Evolutionary conservation across 2,797 vertebrate species (phyloP).

Genomic region (Tympanoctomys barrerae): DNA sequence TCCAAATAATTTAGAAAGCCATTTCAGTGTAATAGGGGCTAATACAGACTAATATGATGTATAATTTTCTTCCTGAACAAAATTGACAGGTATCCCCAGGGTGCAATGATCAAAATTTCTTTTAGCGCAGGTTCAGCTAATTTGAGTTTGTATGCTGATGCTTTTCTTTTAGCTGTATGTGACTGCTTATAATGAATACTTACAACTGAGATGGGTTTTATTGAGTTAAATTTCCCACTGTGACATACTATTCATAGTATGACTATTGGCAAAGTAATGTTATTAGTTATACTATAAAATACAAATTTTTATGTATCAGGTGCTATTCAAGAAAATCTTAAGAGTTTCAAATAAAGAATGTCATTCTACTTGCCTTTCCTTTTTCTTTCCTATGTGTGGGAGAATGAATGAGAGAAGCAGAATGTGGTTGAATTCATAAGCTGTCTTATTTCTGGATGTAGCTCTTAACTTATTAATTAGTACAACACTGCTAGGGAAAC

Average conservation of each 20-base stretch:
- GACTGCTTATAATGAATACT: neutral
- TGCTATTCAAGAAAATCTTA: neutral
- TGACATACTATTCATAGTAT: neutral
- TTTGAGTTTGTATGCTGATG: neutral
- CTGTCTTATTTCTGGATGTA: neutral
- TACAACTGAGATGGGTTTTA: neutral
- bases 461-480: neutral
- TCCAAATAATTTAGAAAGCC: constrained; percentile 2
- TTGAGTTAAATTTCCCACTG: neutral
- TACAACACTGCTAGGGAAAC: neutral
- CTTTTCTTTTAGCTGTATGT: neutral
- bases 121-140: neutral
- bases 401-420: neutral
- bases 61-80: neutral
- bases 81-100: neutral
- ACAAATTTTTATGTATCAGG: neutral
- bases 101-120: neutral
- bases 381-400: neutral
- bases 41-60: neutral
- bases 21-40: neutral
- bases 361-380: neutral
- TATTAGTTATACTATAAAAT: neutral
- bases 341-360: neutral
- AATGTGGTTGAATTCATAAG: neutral
- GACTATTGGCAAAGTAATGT: neutral